phyloP scores from a whole-genome alignment of 2,888 invertebrate genomes.

The Harpagoxenus sublaevis region DNA sequence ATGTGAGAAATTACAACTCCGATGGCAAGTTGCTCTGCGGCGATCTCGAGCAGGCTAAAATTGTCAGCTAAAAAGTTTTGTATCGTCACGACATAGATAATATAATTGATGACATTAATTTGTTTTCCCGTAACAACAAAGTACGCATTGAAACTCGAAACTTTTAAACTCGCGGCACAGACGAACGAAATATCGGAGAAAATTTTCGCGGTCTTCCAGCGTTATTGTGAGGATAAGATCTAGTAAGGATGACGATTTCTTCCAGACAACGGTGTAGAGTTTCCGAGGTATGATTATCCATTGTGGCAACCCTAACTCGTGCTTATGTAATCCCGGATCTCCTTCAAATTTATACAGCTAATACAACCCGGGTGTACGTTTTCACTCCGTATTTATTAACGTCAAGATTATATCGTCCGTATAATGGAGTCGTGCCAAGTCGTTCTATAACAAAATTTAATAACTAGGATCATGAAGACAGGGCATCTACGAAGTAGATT shows the following conservation, averaged over 20 bases:
- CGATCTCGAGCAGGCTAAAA: not conserved
- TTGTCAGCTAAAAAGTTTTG: slow-evolving; percentile 28
- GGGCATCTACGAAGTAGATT: not conserved
- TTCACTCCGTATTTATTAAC: slow-evolving; percentile 46
- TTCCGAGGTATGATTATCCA: slow-evolving; percentile 16
- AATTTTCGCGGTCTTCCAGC: slow-evolving; percentile 10
- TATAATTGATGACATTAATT: slow-evolving; percentile 40
- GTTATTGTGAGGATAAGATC: not conserved
- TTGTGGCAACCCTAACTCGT: slow-evolving; percentile 14
- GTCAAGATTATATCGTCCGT: slow-evolving; percentile 24
- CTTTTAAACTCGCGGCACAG: not conserved
- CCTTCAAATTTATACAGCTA: slow-evolving; percentile 42
- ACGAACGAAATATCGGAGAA: not conserved
- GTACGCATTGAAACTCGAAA: slow-evolving; percentile 35
- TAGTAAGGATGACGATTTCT: slow-evolving; percentile 33
- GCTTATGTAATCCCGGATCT: slow-evolving; percentile 29
- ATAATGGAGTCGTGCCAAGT: slow-evolving; percentile 33
- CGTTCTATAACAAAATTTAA: slow-evolving; percentile 37
- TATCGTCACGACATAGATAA: not conserved
- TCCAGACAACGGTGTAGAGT: slow-evolving; percentile 9
- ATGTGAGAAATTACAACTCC: slow-evolving; percentile 9
- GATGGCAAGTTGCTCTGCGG: not conserved
- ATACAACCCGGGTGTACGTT: slow-evolving; percentile 19
- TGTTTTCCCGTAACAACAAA: slow-evolving; percentile 12
- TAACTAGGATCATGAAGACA: slow-evolving; percentile 20